A percentile compares a stretch with the other conserved stretches of the same genome.
phyloP scores from a whole-genome alignment of 2,888 invertebrate genomes.

The Apamea anceps region DNA sequence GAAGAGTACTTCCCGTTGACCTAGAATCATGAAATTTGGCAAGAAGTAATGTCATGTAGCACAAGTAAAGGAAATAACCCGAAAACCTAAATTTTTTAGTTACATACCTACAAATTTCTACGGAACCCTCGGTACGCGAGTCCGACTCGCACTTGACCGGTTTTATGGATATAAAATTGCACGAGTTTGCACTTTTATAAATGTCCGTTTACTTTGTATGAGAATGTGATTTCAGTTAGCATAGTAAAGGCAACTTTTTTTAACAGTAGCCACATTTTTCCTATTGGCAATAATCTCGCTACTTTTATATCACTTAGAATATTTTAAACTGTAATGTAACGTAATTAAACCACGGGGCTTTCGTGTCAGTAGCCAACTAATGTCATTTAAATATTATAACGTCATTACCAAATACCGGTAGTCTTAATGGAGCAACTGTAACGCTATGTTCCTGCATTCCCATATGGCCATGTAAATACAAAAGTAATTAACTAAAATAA shows the following conservation, averaged over 20 bases:
- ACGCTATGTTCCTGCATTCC: slow-evolving; percentile 39
- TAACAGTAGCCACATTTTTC: not conserved
- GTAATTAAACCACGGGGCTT: not conserved
- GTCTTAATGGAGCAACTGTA: slow-evolving; percentile 51
- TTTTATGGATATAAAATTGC: slow-evolving; percentile 23
- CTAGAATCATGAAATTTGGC: too few relatives aligned
- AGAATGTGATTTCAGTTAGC: slow-evolving; percentile 12
- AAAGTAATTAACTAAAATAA: slow-evolving; percentile 53
- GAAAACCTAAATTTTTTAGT: too few relatives aligned
- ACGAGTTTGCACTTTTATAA: slow-evolving; percentile 24
- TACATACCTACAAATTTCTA: too few relatives aligned
- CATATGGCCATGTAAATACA: slow-evolving; percentile 44
- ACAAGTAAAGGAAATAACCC: too few relatives aligned
- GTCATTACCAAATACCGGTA: slow-evolving; percentile 56
- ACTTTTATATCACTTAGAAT: not conserved
- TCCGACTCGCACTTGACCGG: too few relatives aligned
- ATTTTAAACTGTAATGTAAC: not conserved
- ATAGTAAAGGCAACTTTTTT: not conserved
- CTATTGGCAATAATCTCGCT: not conserved
- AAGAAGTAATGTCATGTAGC: too few relatives aligned
- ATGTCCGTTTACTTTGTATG: slow-evolving; percentile 33
- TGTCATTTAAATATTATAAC: slow-evolving; percentile 33
- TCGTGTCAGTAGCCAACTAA: not conserved
- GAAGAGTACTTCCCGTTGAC: too few relatives aligned
- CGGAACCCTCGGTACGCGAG: too few relatives aligned